phyloP scores from a whole-genome alignment of 2,113 vertebrate genomes.

The Uria aalge region DNA sequence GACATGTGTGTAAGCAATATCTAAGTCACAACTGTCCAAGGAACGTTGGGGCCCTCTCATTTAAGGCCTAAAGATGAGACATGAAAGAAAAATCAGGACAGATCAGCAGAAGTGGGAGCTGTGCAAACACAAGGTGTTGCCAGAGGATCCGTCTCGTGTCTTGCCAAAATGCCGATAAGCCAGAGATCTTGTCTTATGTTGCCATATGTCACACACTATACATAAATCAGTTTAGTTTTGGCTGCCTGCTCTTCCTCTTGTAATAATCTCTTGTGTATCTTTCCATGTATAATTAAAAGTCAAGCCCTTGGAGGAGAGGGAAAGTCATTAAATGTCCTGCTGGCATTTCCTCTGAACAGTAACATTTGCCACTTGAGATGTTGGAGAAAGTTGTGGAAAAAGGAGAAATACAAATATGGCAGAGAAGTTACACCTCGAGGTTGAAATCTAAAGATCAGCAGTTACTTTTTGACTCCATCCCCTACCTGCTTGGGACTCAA shows the following conservation, averaged over 20 bases:
- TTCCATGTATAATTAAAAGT: conserved; percentile 1
- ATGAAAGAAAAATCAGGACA: neutral
- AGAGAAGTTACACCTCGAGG: neutral
- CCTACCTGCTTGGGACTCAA: neutral
- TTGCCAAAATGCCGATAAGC: conserved; percentile 41
- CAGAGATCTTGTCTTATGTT: conserved; percentile 37
- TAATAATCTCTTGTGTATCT: neutral
- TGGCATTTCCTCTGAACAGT: neutral
- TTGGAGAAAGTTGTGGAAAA: neutral
- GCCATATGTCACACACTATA: conserved; percentile 6
- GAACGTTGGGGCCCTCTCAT: neutral
- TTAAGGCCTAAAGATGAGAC: neutral
- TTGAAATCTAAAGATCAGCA: neutral
- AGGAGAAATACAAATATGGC: neutral
- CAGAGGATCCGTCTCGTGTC: neutral
- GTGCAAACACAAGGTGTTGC: neutral
- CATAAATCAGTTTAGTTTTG: conserved; percentile 37
- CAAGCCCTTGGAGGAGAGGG: neutral
- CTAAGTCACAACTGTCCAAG: neutral
- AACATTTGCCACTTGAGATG: neutral
- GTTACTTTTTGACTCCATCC: neutral
- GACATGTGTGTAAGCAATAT: neutral
- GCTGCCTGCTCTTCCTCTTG: neutral
- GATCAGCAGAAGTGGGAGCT: neutral
- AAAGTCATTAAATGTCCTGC: neutral